Evolutionary conservation across 2,797 vertebrate species (phyloP), one percentile per base, ranked within the genome.

Genomic region (Sebastes taczanowskii): DNA sequence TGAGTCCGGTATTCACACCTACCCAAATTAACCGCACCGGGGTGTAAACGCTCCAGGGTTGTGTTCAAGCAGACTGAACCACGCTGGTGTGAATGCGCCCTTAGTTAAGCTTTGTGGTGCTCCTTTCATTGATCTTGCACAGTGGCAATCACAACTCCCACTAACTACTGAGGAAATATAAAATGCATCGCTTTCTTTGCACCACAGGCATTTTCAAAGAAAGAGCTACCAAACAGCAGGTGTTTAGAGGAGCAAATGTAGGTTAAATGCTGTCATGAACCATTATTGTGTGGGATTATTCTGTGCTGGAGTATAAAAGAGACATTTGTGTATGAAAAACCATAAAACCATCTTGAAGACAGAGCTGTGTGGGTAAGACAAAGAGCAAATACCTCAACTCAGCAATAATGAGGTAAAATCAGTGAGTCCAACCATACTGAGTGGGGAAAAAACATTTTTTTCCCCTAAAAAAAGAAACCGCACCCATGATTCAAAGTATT

Each of bases 241-340:
- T 38, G 61, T 59, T 76, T 11, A 30, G 18, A 55, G 20, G 25
- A 64, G 32, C 20, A 72, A 74, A 62, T 63, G 4, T 32, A 22
- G 6, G 32, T 32, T 35, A 63, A 66, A 68, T 11, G 5, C 25
- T 67, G 72, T 53, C 25, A 62, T 56, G 65, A 80, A 11, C 20
- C 1, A 2, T 56, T 63, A 62, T 4, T 46, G 7, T 56, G 68
- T 32, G 11, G 35, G n/a, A 70, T 63, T 65, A 71, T 60, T 52
- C 35, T 25, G 6, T 16, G 71, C 22, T 62, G 13, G 27, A 65
- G 22, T 10, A 70, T 67, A 75, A 69, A 78, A 77, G 25, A 69
- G 22, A 62, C 55, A 46, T 77, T 81, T 77, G 8, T 38, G 13
- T 52, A 35, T 35, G 23, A 69, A 75, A 78, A 67, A 61, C 2